Conservation (phyloP, 2,113 vertebrate species). For the Haemorhous mexicanus region DNA sequence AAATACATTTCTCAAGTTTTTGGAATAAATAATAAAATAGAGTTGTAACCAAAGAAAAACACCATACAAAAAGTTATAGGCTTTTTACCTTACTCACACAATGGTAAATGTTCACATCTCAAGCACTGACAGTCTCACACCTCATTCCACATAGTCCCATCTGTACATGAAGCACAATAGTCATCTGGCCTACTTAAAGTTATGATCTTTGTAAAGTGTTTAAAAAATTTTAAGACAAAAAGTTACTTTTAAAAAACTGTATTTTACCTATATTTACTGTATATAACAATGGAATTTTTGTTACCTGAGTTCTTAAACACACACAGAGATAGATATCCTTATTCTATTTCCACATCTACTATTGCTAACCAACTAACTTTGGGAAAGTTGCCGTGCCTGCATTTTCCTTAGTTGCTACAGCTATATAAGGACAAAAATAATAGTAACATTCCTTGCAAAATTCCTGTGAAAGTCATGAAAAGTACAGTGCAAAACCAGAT, state of each 20-base stretch:
- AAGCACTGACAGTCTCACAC: background rate
- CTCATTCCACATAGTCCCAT: background rate
- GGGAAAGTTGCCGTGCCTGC: background rate
- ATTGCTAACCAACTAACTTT: background rate
- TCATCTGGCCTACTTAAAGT: background rate
- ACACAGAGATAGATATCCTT: background rate
- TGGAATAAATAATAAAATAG: background rate
- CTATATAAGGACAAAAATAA: background rate
- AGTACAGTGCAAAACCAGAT: background rate
- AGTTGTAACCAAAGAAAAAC: background rate
- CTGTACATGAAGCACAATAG: background rate
- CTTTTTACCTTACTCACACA: background rate
- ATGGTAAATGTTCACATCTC: background rate
- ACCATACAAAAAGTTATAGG: background rate
- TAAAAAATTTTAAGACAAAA: background rate
- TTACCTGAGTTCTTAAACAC: background rate
- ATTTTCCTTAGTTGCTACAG: background rate
- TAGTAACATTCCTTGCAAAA: background rate
- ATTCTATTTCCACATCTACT: background rate
- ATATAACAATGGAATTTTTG: background rate
- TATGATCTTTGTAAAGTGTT: background rate
- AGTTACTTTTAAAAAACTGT: background rate
- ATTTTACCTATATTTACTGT: background rate
- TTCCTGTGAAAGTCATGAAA: background rate
- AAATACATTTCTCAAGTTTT: background rate